phyloP scores from a whole-genome alignment of 2,113 vertebrate genomes.

The Pampusana beccarii region DNA sequence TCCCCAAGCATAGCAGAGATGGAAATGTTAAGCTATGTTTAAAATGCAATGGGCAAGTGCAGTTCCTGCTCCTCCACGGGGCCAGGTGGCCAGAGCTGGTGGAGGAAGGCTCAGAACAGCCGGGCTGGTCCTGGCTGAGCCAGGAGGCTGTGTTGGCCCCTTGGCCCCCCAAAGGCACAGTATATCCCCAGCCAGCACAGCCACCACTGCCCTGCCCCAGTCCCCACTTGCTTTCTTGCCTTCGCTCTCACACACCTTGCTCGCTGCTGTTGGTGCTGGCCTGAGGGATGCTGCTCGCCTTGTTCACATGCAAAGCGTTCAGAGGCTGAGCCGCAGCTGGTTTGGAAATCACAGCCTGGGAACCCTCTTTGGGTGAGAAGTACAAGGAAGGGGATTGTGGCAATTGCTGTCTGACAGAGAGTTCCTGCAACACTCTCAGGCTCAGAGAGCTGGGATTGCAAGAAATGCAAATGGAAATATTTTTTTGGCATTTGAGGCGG shows the following conservation, averaged over 20 bases:
- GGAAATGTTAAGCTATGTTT: neutral
- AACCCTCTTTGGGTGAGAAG: neutral
- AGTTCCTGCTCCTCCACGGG: fast-evolving
- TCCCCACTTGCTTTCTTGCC: neutral
- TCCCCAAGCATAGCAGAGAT: fast-evolving
- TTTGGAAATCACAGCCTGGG: neutral
- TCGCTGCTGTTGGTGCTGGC: fast-evolving
- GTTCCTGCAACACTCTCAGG: neutral
- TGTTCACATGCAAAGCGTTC: neutral
- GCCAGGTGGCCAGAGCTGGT: neutral
- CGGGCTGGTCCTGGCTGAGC: neutral
- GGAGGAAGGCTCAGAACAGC: fast-evolving
- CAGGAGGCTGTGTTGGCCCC: neutral
- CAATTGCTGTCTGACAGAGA: fast-evolving
- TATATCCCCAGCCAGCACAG: no score
- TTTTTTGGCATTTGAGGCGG: neutral
- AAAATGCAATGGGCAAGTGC: fast-evolving
- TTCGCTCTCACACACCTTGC: neutral
- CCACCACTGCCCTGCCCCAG: neutral
- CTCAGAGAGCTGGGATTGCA: fast-evolving
- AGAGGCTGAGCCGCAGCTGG: neutral
- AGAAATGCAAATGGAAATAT: neutral
- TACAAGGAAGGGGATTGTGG: neutral
- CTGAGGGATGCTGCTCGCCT: neutral
- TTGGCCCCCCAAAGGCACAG: neutral